phyloP scores from a whole-genome alignment of 92 coral and sea anemone genomes.

The Umimayanthus kanabou region DNA sequence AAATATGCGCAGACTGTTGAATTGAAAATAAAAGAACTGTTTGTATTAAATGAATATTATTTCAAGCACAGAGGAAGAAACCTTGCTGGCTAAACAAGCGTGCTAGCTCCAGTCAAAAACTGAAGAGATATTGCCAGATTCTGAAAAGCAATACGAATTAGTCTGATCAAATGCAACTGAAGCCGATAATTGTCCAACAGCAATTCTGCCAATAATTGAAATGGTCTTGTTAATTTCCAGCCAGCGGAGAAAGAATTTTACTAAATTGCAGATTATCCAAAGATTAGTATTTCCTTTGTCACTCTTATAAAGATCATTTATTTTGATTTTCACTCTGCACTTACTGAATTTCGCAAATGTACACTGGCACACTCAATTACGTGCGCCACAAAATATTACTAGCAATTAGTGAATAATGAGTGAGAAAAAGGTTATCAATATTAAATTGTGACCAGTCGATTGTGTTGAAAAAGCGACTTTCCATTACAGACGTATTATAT shows the following conservation, averaged over 20 bases:
- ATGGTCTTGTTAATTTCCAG: too few relatives aligned
- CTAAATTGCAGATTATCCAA: neutral
- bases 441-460: neutral
- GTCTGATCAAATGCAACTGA: neutral
- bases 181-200: neutral
- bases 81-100: neutral
- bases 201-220: too few relatives aligned
- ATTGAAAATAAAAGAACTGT: neutral
- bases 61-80: neutral
- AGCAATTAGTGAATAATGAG: neutral
- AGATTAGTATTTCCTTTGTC: neutral
- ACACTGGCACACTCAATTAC: neutral
- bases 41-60: too few relatives aligned
- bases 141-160: neutral
- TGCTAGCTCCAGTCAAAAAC: too few relatives aligned
- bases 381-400: neutral
- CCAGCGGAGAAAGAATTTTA: neutral
- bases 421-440: neutral
- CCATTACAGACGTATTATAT: neutral
- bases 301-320: too few relatives aligned
- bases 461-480: neutral
- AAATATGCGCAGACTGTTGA: neutral
- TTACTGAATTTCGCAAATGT: neutral
- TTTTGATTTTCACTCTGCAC: too few relatives aligned
- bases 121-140: too few relatives aligned